Evolutionary conservation across 2,797 vertebrate genomes (phyloP).

Genomic region (Enteromius thamalakanensis): DNA sequence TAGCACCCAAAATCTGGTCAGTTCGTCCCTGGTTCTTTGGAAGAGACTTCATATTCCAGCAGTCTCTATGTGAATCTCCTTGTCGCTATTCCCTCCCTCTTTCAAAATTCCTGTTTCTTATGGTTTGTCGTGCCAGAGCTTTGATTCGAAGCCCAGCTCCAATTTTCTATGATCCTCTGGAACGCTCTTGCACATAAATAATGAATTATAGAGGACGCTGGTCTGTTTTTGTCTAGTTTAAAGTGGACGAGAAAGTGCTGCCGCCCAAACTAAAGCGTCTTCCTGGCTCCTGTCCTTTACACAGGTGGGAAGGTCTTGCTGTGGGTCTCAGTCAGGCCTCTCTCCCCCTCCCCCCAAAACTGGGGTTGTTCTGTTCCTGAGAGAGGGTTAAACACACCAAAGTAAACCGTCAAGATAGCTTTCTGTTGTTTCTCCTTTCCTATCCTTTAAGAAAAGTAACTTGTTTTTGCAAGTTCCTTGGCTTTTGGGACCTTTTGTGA

Average conservation of each 20-base stretch:
- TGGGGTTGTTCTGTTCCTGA: neutral
- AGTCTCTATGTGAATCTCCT: constrained; percentile 5
- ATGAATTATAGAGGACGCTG: constrained; percentile 63
- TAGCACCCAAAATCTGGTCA: constrained; percentile 91
- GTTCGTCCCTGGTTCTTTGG: constrained; percentile 85
- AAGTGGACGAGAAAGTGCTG: constrained; percentile 41
- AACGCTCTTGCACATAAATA: constrained; percentile 68
- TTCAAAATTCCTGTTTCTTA: constrained; percentile 48
- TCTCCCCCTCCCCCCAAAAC: constrained; percentile 21
- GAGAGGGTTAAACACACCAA: neutral
- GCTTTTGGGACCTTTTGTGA: constrained; percentile 51
- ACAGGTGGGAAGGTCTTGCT: constrained; percentile 43
- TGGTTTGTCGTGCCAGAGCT: constrained; percentile 57
- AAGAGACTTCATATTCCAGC: constrained; percentile 76
- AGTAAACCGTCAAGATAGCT: neutral
- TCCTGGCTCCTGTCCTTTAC: constrained; percentile 38
- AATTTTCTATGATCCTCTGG: constrained; percentile 62
- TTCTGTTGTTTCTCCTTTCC: constrained; percentile 21
- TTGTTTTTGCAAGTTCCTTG: constrained; percentile 15
- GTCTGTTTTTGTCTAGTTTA: constrained; percentile 21
- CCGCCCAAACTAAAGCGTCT: constrained; percentile 43
- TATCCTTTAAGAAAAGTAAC: constrained; percentile 14
- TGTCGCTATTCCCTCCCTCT: constrained; percentile 29
- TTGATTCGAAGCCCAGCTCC: constrained; percentile 59
- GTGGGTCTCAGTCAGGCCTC: constrained; percentile 50